phyloP scores from a whole-genome alignment of 2,888 invertebrate genomes.

The Drosophila tripunctata region DNA sequence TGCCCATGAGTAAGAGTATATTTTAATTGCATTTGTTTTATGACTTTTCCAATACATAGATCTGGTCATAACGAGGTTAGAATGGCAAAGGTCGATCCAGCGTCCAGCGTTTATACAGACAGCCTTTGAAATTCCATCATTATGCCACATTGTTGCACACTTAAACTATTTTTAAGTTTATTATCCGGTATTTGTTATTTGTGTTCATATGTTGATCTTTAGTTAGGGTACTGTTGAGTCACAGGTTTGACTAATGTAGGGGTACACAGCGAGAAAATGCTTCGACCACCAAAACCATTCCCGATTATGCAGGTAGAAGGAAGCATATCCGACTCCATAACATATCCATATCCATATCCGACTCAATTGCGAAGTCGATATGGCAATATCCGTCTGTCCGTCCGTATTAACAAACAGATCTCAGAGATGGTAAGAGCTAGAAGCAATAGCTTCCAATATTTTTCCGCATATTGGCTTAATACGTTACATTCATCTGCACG shows the following conservation, averaged over 20 bases:
- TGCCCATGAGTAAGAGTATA: constrained; percentile 19
- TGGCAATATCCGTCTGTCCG: no score
- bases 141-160: constrained; percentile 8
- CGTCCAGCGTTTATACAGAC: background rate
- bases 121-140: background rate
- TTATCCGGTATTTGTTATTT: background rate
- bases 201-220: background rate
- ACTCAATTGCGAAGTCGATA: no score
- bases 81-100: constrained; percentile 4
- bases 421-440: no score
- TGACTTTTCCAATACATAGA: constrained; percentile 19
- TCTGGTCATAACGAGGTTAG: constrained; percentile 7
- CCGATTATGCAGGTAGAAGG: no score
- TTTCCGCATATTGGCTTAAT: no score
- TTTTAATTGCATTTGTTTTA: constrained; percentile 33
- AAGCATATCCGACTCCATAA: no score
- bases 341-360: no score
- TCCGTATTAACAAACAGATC: no score
- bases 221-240: background rate
- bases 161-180: background rate
- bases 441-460: no score
- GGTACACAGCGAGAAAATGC: background rate
- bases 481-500: no score
- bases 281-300: no score
- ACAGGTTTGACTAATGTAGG: background rate